Percentiles rank a stretch among this genome's conserved stretches.
Evolutionary conservation across 2,888 invertebrate genomes (phyloP).

Genomic region (Synergus japonicus): DNA sequence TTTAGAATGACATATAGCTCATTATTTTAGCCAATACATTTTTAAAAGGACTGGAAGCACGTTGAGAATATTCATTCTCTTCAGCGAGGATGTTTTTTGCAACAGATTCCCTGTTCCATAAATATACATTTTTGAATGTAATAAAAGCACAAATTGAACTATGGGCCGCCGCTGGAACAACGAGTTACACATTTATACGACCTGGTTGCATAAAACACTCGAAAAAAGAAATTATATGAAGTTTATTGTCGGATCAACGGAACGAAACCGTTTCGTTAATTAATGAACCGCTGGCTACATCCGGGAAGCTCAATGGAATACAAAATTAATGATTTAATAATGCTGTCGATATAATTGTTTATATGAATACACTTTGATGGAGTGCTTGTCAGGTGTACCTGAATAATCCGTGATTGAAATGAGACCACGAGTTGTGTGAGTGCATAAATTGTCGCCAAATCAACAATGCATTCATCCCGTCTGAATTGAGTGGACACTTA

Average conservation of each 20-base stretch:
- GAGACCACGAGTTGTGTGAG: constrained; percentile 60
- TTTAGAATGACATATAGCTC: neutral
- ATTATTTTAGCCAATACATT: neutral
- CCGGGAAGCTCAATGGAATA: constrained; percentile 52
- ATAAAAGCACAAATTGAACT: constrained; percentile 27
- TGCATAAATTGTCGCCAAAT: constrained; percentile 69
- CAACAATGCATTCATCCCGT: constrained; percentile 71
- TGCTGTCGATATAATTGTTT: constrained; percentile 70
- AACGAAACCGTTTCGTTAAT: constrained; percentile 16
- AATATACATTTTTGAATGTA: constrained; percentile 14
- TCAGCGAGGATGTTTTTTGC: neutral
- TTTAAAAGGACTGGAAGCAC: neutral
- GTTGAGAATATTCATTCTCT: constrained; percentile 9
- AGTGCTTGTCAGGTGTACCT: constrained; percentile 65
- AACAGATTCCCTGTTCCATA: neutral
- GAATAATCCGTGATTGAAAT: constrained; percentile 70
- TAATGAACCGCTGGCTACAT: constrained; percentile 24
- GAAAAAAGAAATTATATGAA: constrained; percentile 35
- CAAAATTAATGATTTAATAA: constrained; percentile 69
- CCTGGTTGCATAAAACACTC: constrained; percentile 31
- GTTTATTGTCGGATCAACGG: constrained; percentile 39
- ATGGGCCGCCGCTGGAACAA: neutral
- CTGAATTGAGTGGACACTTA: constrained; percentile 38
- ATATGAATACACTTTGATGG: constrained; percentile 70
- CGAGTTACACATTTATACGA: constrained; percentile 34